Conservation (phyloP, 2,113 vertebrate genomes). For the Scatophagus argus region DNA sequence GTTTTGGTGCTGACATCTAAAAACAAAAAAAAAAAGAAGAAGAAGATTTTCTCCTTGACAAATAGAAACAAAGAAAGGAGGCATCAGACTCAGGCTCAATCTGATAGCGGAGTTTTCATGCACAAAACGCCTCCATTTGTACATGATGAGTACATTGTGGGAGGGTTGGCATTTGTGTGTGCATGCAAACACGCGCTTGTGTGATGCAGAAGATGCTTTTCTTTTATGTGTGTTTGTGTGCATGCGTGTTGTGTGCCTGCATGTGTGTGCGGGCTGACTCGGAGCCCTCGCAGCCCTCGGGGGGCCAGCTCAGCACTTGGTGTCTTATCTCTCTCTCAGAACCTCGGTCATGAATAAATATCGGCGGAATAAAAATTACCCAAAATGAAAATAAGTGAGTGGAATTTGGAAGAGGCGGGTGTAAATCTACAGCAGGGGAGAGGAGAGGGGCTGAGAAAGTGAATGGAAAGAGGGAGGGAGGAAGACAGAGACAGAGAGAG, state of each 20-base stretch:
- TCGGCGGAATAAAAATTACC: constrained; percentile 52
- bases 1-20: constrained; percentile 48
- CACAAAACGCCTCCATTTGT: constrained; percentile 15
- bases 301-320: constrained; percentile 74
- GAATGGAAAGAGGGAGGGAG: constrained; percentile 40
- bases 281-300: constrained; percentile 58
- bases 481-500: constrained; percentile 12
- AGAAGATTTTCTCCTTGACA: constrained; percentile 19
- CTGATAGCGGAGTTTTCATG: constrained; percentile 12
- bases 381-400: constrained; percentile 69
- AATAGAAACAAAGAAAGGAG: constrained; percentile 24
- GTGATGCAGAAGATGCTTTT: neutral
- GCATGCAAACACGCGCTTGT: neutral
- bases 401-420: constrained; percentile 60
- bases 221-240: constrained; percentile 14
- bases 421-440: constrained; percentile 54
- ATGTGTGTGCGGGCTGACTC: constrained; percentile 43
- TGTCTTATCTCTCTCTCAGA: constrained; percentile 73
- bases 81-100: neutral
- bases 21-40: neutral
- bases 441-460: constrained; percentile 32
- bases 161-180: neutral
- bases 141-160: constrained; percentile 12
- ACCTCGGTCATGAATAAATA: constrained; percentile 77
- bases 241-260: constrained; percentile 20